These are phyloP conservation scores for Diarsia brunnea DNA, from an alignment of 2,888 invertebrate genomes.

Conservation along the genomic window DNA sequence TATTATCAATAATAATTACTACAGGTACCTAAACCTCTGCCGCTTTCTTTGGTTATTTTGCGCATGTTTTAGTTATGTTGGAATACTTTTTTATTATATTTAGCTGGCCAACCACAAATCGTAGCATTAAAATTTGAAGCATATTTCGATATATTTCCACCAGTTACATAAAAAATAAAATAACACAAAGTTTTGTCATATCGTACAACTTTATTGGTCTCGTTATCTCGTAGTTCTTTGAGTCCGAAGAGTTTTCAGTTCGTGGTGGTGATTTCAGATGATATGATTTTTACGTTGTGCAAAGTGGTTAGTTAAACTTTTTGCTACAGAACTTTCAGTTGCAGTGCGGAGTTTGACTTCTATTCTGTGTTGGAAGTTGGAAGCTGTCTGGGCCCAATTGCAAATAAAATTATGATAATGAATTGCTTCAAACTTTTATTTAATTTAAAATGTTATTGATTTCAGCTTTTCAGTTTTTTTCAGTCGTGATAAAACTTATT, in stretches of 20 bases:
- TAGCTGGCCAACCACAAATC: neutral
- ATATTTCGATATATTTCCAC: neutral
- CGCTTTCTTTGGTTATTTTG: neutral
- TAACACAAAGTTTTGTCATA: constrained; percentile 3
- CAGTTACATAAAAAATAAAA: neutral
- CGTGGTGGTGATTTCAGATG: neutral
- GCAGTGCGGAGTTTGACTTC: neutral
- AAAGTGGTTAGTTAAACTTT: constrained; percentile 10
- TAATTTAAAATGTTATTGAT: no score
- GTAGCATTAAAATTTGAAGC: neutral
- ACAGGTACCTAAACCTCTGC: neutral
- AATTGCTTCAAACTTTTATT: no score
- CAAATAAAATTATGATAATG: no score
- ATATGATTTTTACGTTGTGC: neutral
- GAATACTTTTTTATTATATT: neutral
- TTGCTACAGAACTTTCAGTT: neutral
- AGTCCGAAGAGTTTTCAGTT: constrained; percentile 2
- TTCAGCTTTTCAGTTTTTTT: no score
- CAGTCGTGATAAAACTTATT: no score
- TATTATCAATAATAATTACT: neutral
- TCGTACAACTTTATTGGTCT: constrained; percentile 14
- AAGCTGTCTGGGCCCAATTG: no score
- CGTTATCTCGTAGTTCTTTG: neutral
- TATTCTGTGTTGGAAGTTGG: neutral
- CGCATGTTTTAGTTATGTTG: neutral